Conservation (phyloP, 2,113 vertebrate genomes). For the Scomber japonicus region DNA sequence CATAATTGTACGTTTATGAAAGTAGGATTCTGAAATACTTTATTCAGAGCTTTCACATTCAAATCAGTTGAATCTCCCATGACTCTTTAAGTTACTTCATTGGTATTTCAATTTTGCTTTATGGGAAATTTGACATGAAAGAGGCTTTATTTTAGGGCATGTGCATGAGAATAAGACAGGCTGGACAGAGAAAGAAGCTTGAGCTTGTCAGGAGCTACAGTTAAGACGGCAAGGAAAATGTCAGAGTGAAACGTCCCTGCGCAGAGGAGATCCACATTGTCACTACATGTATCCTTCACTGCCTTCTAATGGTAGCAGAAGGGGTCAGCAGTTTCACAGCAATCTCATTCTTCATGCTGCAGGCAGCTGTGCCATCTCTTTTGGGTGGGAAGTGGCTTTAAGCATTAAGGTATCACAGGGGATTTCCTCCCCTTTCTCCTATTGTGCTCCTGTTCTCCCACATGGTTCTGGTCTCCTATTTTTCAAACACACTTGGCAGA, state of each 20-base stretch:
- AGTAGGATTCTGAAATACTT: constrained; percentile 22
- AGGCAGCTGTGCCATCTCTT: constrained; percentile 30
- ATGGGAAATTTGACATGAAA: constrained; percentile 24
- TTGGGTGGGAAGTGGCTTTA: constrained; percentile 22
- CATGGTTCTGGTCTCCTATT: neutral
- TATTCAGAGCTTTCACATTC: neutral
- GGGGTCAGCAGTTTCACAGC: constrained; percentile 37
- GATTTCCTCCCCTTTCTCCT: constrained; percentile 41
- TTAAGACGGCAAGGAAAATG: neutral
- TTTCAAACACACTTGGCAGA: neutral
- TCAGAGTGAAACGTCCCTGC: neutral
- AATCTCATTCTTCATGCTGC: constrained; percentile 41
- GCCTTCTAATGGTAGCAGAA: neutral
- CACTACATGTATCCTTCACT: constrained; percentile 28
- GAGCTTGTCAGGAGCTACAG: neutral
- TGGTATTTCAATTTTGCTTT: constrained; percentile 16
- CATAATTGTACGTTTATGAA: constrained; percentile 35
- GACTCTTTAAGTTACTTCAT: neutral
- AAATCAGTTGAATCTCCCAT: neutral
- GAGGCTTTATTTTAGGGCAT: neutral
- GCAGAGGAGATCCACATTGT: constrained; percentile 16
- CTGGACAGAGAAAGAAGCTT: neutral
- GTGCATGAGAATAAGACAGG: neutral
- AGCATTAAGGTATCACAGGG: constrained; percentile 18
- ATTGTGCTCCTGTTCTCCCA: constrained; percentile 4